phyloP scores from a whole-genome alignment of 2,797 vertebrate species.

The Notolabrus celidotus region DNA sequence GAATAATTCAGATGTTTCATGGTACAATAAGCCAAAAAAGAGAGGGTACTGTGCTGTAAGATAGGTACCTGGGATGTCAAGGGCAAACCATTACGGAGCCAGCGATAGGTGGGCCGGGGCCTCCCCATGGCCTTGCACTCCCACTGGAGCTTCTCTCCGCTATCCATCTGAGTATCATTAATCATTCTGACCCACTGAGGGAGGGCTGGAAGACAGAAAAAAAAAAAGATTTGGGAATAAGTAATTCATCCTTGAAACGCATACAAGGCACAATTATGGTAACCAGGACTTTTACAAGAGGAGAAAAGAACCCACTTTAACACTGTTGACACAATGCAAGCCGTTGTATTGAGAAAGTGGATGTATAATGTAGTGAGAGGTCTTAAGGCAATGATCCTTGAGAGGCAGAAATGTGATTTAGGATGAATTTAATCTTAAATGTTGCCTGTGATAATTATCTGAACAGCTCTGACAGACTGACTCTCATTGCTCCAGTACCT shows the following conservation, averaged over 20 bases:
- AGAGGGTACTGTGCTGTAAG: conserved; percentile 8
- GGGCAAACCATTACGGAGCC: conserved; percentile 92
- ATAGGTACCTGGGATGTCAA: conserved; percentile 83
- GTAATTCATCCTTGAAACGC: conserved; percentile 68
- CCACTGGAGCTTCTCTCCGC: conserved; percentile 94
- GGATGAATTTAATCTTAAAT: background rate
- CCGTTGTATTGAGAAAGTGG: background rate
- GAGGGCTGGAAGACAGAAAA: conserved; percentile 83
- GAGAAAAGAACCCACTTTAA: background rate
- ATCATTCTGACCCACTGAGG: conserved; percentile 95
- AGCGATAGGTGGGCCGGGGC: conserved; percentile 92
- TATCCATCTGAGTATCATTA: conserved; percentile 95
- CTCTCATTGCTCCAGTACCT: background rate
- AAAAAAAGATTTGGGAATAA: conserved; percentile 53
- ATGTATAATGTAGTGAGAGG: background rate
- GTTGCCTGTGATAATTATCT: background rate
- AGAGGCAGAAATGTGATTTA: background rate
- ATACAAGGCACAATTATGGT: conserved; percentile 15
- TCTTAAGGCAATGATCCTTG: background rate
- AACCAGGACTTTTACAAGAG: background rate
- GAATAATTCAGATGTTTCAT: conserved; percentile 46
- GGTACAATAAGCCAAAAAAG: conserved; percentile 30
- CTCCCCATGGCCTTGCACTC: conserved; percentile 95
- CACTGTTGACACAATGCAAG: background rate
- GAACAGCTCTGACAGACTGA: background rate